A percentile compares a stretch with the other conserved stretches of the same genome.
These are phyloP conservation scores for Dastarcus helophoroides DNA, from an alignment of 2,888 invertebrate species.

Conservation along the genomic window DNA sequence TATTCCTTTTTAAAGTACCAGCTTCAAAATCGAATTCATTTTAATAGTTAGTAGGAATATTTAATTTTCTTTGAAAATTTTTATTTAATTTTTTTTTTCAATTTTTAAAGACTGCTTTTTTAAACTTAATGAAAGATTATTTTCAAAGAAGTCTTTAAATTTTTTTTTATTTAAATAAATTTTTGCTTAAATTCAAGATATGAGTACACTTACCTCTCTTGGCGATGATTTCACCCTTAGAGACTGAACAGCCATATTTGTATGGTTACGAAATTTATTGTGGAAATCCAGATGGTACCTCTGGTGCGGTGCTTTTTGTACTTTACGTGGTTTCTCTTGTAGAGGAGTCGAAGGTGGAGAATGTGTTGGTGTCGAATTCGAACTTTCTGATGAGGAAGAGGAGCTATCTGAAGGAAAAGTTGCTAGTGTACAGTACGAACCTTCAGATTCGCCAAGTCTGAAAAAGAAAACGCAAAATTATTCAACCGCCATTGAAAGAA, in stretches of 20 bases:
- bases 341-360: conserved; percentile 28
- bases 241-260: conserved; percentile 24
- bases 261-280: conserved; percentile 23
- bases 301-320: conserved; percentile 18
- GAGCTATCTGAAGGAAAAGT: conserved; percentile 36
- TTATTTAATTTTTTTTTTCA: no score
- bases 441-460: conserved; percentile 50
- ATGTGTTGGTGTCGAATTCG: conserved; percentile 12
- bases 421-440: conserved; percentile 50
- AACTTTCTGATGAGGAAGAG: conserved; percentile 20
- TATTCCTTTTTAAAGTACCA: no score
- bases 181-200: no score
- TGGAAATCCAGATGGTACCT: conserved; percentile 21
- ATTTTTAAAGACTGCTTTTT: no score
- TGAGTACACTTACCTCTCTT: conserved; percentile 26
- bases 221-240: conserved; percentile 29
- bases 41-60: no score
- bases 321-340: conserved; percentile 26
- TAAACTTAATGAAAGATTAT: no score
- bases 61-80: no score
- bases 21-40: no score
- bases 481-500: conserved; percentile 2
- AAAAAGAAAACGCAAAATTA: conserved; percentile 21
- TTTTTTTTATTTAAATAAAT: no score
- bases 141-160: no score